phyloP scores from a whole-genome alignment of 1,140 invertebrate species.

The Teleogryllus occipitalis region DNA sequence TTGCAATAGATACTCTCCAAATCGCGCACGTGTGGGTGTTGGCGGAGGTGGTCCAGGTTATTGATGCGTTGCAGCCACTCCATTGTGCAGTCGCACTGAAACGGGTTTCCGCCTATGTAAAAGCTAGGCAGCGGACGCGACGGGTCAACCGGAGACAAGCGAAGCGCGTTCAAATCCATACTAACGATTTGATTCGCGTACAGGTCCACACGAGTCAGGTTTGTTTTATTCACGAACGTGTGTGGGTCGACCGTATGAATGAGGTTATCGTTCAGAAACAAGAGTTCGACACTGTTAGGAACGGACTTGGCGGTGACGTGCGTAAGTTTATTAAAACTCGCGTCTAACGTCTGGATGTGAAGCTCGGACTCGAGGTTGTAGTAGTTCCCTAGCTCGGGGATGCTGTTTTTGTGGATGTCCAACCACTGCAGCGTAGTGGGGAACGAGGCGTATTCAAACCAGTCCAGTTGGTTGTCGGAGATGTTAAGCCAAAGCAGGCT shows the following conservation, averaged over 20 bases:
- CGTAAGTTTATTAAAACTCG: slow-evolving; percentile 71
- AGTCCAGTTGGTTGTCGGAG: slow-evolving; percentile 79
- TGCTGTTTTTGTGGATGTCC: slow-evolving; percentile 81
- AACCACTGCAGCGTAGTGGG: slow-evolving; percentile 77
- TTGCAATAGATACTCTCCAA: slow-evolving; percentile 85
- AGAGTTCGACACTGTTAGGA: slow-evolving; percentile 65
- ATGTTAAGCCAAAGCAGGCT: slow-evolving; percentile 83
- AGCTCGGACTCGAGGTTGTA: slow-evolving; percentile 57
- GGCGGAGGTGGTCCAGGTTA: slow-evolving; percentile 49
- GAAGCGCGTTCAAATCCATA: slow-evolving; percentile 70
- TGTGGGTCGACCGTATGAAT: slow-evolving; percentile 69
- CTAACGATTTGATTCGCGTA: slow-evolving; percentile 76
- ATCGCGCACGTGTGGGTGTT: slow-evolving; percentile 84
- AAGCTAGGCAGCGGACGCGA: slow-evolving; percentile 67
- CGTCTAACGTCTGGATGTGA: slow-evolving; percentile 66
- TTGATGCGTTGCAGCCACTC: slow-evolving; percentile 82
- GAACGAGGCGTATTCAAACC: slow-evolving; percentile 84
- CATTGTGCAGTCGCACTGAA: slow-evolving; percentile 79
- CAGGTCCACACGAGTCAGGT: slow-evolving; percentile 73
- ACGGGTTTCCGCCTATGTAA: slow-evolving; percentile 80
- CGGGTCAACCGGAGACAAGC: slow-evolving; percentile 59
- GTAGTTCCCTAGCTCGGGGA: slow-evolving; percentile 69
- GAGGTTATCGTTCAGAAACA: slow-evolving; percentile 76
- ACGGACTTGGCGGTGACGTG: slow-evolving; percentile 59
- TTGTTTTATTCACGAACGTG: slow-evolving; percentile 74